Evolutionary conservation across 2,113 vertebrate genomes (phyloP), one percentile per base, ranked within the genome.

Genomic region (Dicrurus megarhynchus): DNA sequence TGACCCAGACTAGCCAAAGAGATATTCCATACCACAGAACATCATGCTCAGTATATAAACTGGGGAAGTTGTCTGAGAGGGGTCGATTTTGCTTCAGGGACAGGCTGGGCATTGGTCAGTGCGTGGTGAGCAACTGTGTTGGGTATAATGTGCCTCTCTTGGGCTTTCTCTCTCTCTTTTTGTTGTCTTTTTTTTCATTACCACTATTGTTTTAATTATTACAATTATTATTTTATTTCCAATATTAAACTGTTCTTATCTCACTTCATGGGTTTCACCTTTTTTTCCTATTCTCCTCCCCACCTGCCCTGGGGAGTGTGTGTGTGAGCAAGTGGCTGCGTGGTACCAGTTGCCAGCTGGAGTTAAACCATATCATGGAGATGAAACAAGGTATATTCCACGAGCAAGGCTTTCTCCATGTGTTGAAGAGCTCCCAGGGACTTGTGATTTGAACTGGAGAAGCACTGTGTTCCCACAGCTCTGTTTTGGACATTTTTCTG

Each of bases 401-500:
- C 39, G 30, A 71, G 28, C 39, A 71, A 52, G 39, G n/a, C 44
- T 84, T 81, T 90, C 49, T 56, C 53, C 26, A 11, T 11, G 49
- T 49, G 69, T 71, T 84, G 60, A 84, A 93, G 71, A 57, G 44
- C 56, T 90, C 76, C 33, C 12, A 67, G 64, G 88, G 79, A 24
- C 42, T 18, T 89, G 64, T 47, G 27, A 33, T 88, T 86, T 75
- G 80, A 47, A 57, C 57, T 90, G 85, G 56, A 93, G 76, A 81
- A 64, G 37, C 4, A 37, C 52, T 79, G 42, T 84, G 53, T 75
- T 90, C 71, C 79, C 80, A 76, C 32, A 92, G 76, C 80, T 93
- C 70, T 90, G 69, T 92, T 96, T 92, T 76, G 83, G 61, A 71
- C 60, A 49, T 87, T 84, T 92, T 88, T 71, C 68, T 88, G 57